Evolutionary conservation across 1,140 invertebrate genomes (phyloP).

Genomic region (Dinothrombium tinctorium): DNA sequence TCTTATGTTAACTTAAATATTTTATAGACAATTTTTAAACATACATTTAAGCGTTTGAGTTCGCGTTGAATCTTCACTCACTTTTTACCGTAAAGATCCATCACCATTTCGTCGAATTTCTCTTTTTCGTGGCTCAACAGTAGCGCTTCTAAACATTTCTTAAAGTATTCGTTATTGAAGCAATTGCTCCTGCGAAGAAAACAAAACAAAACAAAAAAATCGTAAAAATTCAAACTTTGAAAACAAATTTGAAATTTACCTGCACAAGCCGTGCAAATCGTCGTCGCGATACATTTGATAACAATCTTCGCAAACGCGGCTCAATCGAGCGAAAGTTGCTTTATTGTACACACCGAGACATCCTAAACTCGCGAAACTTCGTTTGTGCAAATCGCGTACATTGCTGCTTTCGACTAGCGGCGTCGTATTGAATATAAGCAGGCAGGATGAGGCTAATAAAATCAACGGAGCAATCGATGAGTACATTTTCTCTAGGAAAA

Average conservation of each 20-base stretch:
- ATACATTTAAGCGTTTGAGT: too few relatives aligned
- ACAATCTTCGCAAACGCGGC: slow-evolving; percentile 73
- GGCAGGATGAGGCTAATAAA: too few relatives aligned
- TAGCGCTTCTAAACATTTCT: slow-evolving; percentile 63
- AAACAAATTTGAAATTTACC: slow-evolving; percentile 31
- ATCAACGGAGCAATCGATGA: too few relatives aligned
- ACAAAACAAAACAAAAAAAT: background rate
- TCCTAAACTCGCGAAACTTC: too few relatives aligned
- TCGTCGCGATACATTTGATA: slow-evolving; percentile 72
- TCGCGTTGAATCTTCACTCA: too few relatives aligned
- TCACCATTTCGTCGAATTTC: slow-evolving; percentile 51
- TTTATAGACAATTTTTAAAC: too few relatives aligned
- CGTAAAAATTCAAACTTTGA: background rate
- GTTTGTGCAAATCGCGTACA: too few relatives aligned
- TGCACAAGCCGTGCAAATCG: slow-evolving; percentile 57
- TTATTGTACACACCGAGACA: slow-evolving; percentile 59
- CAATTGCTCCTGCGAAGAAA: slow-evolving; percentile 12
- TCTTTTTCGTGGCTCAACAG: slow-evolving; percentile 51
- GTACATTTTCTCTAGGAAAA: too few relatives aligned
- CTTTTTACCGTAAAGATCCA: too few relatives aligned
- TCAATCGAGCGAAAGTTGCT: slow-evolving; percentile 32
- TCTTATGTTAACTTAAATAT: too few relatives aligned
- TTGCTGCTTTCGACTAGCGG: too few relatives aligned
- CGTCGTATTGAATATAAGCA: too few relatives aligned
- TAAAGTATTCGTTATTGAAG: slow-evolving; percentile 69